phyloP scores from a whole-genome alignment of 2,888 invertebrate genomes.

The Lymantria dispar region DNA sequence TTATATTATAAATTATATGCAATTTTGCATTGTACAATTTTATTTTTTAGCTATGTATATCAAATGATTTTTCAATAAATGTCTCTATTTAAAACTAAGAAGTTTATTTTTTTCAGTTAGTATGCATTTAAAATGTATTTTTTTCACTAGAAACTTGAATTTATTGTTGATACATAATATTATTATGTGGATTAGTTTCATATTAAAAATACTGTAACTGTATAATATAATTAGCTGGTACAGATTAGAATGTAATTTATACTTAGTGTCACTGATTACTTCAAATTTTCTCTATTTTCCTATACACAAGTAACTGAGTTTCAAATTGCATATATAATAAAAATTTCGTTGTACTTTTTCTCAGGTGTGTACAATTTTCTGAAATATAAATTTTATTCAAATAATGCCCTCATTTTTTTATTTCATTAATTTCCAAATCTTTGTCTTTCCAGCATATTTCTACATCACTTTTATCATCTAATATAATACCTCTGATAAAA shows the following conservation, averaged over 20 bases:
- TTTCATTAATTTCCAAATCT: constrained; percentile 52
- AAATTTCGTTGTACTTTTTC: constrained; percentile 76
- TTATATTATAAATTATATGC: constrained; percentile 74
- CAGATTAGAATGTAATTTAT: constrained; percentile 55
- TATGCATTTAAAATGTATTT: constrained; percentile 63
- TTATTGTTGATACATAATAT: constrained; percentile 49
- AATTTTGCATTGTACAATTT: constrained; percentile 80
- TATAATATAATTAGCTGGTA: constrained; percentile 52
- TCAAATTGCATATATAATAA: constrained; percentile 52
- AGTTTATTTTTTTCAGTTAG: constrained; percentile 63
- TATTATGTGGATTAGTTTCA: constrained; percentile 38
- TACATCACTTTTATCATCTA: constrained; percentile 43
- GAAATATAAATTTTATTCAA: constrained; percentile 81
- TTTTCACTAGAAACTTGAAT: constrained; percentile 46
- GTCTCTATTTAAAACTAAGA: constrained; percentile 74
- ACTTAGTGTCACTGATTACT: constrained; percentile 55
- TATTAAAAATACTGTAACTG: constrained; percentile 37
- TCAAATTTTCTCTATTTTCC: constrained; percentile 65
- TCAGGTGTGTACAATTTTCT: constrained; percentile 80
- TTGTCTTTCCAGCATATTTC: constrained; percentile 52
- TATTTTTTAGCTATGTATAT: constrained; percentile 77
- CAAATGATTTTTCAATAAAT: constrained; percentile 77
- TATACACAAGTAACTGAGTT: constrained; percentile 66
- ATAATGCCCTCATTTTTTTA: constrained; percentile 52
- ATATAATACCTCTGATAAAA: constrained; percentile 38